Evolutionary conservation across 1,140 invertebrate species (phyloP).

Genomic region (Hypothenemus hampei): DNA sequence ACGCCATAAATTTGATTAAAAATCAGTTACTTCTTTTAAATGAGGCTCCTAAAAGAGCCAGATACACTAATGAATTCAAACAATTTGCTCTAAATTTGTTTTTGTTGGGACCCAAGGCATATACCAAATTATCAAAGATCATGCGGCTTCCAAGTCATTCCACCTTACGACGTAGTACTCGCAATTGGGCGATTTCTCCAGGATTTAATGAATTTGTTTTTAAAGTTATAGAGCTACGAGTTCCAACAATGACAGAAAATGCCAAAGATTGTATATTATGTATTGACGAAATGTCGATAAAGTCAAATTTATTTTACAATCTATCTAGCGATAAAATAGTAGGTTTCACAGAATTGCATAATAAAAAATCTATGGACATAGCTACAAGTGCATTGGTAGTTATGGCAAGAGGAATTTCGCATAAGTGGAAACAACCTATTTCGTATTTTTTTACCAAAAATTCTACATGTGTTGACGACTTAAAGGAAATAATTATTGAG

Average conservation of each 20-base stretch:
- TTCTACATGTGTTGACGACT: slow-evolving; percentile 4
- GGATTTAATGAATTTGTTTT: slow-evolving; percentile 18
- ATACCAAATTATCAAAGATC: slow-evolving; percentile 6
- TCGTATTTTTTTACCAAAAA: slow-evolving; percentile 17
- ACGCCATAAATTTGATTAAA: slow-evolving; percentile 2
- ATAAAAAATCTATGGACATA: slow-evolving; percentile 9
- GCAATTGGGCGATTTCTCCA: slow-evolving; percentile 9
- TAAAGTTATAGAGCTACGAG: slow-evolving; percentile 7
- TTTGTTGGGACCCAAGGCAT: slow-evolving; percentile 15
- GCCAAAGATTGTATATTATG: slow-evolving; percentile 9
- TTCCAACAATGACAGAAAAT: background rate
- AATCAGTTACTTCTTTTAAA: slow-evolving; percentile 15
- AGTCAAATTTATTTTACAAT: slow-evolving; percentile 10
- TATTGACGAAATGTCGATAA: slow-evolving; percentile 12
- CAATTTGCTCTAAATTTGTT: slow-evolving; percentile 9
- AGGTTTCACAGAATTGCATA: slow-evolving; percentile 6
- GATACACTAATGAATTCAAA: slow-evolving; percentile 13
- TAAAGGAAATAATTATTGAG: slow-evolving; percentile 13
- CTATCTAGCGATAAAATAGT: slow-evolving; percentile 7
- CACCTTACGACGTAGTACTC: slow-evolving; percentile 9
- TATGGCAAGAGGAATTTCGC: slow-evolving; percentile 10
- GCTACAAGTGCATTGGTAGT: slow-evolving; percentile 5
- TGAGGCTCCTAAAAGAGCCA: slow-evolving; percentile 3
- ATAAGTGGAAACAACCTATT: slow-evolving; percentile 13
- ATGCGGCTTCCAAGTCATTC: slow-evolving; percentile 3